Evolutionary conservation across 2,113 vertebrate genomes (phyloP).

Genomic region (Dicrurus megarhynchus): DNA sequence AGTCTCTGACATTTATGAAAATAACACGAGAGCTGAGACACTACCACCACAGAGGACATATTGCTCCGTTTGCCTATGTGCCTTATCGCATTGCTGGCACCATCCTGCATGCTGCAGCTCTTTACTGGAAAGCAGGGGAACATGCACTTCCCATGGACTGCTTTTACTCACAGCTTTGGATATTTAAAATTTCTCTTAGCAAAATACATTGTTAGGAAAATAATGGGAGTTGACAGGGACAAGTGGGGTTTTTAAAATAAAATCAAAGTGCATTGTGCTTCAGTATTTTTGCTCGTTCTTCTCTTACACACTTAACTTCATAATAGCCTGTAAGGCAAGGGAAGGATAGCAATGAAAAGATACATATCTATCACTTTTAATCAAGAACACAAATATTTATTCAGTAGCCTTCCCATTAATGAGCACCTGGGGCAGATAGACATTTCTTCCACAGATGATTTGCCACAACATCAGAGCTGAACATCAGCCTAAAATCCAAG

Average conservation of each 20-base stretch:
- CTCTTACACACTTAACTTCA: neutral
- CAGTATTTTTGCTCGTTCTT: neutral
- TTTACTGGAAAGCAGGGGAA: neutral
- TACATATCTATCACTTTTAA: neutral
- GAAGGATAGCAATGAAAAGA: neutral
- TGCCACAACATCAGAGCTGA: neutral
- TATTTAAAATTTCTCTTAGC: neutral
- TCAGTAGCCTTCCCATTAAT: neutral
- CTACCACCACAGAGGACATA: neutral
- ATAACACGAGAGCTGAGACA: neutral
- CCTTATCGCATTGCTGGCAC: neutral
- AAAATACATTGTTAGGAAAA: neutral
- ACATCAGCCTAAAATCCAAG: neutral
- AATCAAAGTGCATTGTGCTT: neutral
- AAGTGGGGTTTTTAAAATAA: neutral
- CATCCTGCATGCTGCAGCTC: neutral
- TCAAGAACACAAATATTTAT: neutral
- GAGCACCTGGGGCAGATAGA: neutral
- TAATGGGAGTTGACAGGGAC: neutral
- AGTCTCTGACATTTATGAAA: neutral
- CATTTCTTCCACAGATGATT: neutral
- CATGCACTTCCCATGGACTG: neutral
- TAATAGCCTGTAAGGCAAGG: neutral
- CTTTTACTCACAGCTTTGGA: neutral
- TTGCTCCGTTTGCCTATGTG: neutral